Evolutionary conservation across 2,797 vertebrate species (phyloP).

Genomic region (Streptopelia turtur): DNA sequence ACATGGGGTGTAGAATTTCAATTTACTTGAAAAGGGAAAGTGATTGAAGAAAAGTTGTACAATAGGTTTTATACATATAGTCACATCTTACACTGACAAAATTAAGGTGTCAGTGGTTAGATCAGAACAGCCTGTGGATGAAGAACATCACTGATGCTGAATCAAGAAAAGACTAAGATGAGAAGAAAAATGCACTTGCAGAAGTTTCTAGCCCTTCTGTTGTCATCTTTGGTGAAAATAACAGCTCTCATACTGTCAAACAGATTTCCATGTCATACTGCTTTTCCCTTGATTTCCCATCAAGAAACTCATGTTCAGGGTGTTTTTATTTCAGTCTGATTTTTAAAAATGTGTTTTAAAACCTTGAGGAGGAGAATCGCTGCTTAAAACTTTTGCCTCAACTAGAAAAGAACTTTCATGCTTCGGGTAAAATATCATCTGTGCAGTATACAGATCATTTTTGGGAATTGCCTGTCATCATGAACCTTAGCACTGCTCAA

Average conservation of each 20-base stretch:
- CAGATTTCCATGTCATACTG: not conserved
- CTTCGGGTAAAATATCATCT: not conserved
- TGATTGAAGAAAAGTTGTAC: not conserved
- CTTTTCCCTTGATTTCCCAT: not conserved
- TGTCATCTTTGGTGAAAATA: slow-evolving; percentile 2
- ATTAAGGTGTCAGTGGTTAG: slow-evolving; percentile 3
- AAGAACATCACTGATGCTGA: not conserved
- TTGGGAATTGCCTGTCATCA: not conserved
- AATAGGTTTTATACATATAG: not conserved
- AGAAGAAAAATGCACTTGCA: not conserved
- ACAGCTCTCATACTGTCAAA: not conserved
- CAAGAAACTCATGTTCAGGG: not conserved
- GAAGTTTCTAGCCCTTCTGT: not conserved
- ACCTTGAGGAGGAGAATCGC: not conserved
- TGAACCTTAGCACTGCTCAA: not conserved
- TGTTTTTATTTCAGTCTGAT: not conserved
- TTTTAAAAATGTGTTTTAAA: slow-evolving; percentile 18
- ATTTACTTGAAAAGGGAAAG: not conserved
- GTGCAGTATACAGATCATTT: not conserved
- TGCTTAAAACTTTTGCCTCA: not conserved
- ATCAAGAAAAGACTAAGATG: not conserved
- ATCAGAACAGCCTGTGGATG: slow-evolving; percentile 1
- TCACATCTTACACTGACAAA: not conserved
- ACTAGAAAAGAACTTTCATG: not conserved
- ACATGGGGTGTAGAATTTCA: not conserved